A percentile compares a stretch with the other conserved stretches of the same genome.
phyloP scores from a whole-genome alignment of 2,888 invertebrate genomes.

The Sussaba pulchella region DNA sequence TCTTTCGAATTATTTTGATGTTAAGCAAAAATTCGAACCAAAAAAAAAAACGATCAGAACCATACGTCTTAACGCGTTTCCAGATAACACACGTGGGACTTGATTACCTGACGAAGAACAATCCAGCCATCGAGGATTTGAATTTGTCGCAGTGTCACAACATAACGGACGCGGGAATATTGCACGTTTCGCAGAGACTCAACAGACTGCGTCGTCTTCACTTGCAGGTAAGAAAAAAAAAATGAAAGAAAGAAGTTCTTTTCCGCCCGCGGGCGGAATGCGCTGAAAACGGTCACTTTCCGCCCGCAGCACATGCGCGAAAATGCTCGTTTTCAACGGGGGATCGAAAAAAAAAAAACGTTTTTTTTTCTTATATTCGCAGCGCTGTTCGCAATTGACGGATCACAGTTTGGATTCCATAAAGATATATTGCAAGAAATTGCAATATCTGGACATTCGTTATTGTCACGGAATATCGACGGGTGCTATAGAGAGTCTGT shows the following conservation, averaged over 20 bases:
- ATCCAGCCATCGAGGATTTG: conserved; percentile 89
- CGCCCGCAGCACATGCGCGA: too few relatives aligned
- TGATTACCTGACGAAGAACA: conserved; percentile 87
- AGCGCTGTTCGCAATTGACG: conserved; percentile 88
- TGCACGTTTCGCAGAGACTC: conserved; percentile 84
- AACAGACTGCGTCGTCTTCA: conserved; percentile 86
- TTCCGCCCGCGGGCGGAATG: too few relatives aligned
- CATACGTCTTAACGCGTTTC: background rate
- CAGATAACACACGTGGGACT: conserved; percentile 89
- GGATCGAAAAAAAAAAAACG: too few relatives aligned
- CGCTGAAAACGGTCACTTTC: too few relatives aligned
- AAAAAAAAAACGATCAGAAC: conserved; percentile 8
- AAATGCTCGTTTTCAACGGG: too few relatives aligned
- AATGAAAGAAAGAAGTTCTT: too few relatives aligned
- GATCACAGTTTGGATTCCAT: conserved; percentile 86
- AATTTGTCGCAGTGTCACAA: conserved; percentile 89
- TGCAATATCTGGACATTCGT: conserved; percentile 87
- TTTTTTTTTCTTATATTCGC: conserved; percentile 78
- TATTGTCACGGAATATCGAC: conserved; percentile 85
- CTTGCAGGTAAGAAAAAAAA: conserved; percentile 85
- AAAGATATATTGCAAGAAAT: conserved; percentile 84
- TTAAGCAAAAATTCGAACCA: too few relatives aligned
- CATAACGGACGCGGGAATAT: conserved; percentile 88
- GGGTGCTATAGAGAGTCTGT: conserved; percentile 76
- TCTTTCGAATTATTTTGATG: too few relatives aligned